A percentile compares a stretch with the other conserved stretches of the same genome.
These are phyloP conservation scores for Atractosteus spatula DNA, from an alignment of 2,113 vertebrate species.

Conservation along the genomic window DNA sequence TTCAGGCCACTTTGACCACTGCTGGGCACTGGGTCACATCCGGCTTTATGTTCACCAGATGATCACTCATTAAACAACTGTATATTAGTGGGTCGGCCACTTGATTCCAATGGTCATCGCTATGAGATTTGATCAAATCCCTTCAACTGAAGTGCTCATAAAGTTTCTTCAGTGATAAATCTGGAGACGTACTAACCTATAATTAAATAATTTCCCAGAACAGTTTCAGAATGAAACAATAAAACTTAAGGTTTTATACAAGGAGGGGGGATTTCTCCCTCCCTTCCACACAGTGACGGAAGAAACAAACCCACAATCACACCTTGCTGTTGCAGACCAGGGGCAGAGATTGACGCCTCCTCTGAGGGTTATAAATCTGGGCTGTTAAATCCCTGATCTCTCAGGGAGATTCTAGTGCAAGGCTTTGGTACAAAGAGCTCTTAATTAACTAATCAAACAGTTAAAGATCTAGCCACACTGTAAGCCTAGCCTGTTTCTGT, in stretches of 20 bases:
- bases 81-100: neutral
- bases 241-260: too few species aligned
- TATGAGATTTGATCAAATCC: neutral
- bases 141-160: neutral
- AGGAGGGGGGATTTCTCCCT: too few species aligned
- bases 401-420: too few species aligned
- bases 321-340: neutral
- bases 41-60: constrained; percentile 19
- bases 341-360: neutral
- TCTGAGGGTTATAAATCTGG: too few species aligned
- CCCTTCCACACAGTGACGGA: neutral
- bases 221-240: neutral
- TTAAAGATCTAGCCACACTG: too few species aligned
- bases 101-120: neutral
- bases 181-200: neutral
- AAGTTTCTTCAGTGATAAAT: neutral
- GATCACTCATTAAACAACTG: neutral
- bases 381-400: too few species aligned
- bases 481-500: too few species aligned
- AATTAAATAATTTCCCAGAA: neutral
- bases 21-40: neutral
- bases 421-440: too few species aligned
- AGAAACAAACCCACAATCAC: neutral
- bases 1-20: too few species aligned
- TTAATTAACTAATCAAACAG: too few species aligned